Conservation (phyloP, 2,797 vertebrate species). For the Gallinago stenura region DNA sequence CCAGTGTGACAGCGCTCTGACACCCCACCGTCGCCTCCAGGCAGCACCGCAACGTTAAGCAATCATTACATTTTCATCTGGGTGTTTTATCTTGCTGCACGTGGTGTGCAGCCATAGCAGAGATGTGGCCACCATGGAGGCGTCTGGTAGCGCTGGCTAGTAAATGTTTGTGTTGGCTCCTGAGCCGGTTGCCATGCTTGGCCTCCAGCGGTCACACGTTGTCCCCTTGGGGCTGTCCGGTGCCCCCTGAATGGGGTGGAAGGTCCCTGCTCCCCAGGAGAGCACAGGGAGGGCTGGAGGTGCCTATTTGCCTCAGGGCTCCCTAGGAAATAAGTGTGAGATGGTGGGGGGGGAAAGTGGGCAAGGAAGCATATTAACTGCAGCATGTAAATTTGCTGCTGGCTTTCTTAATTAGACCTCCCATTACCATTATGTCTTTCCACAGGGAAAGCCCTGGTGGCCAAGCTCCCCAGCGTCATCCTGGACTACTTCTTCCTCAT, state of each 20-base stretch:
- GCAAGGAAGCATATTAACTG: neutral
- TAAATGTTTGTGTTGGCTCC: neutral
- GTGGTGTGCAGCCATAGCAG: rapidly evolving
- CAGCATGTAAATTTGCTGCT: neutral
- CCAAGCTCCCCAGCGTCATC: rapidly evolving
- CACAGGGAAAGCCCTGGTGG: neutral
- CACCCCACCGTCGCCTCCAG: rapidly evolving
- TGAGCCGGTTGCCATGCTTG: rapidly evolving
- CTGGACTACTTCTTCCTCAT: neutral
- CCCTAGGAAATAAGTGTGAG: neutral
- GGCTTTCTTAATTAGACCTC: neutral
- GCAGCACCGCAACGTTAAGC: neutral
- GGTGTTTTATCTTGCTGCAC: neutral
- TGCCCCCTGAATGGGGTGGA: rapidly evolving
- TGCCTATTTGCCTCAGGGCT: neutral
- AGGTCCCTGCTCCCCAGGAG: neutral
- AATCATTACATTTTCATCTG: neutral
- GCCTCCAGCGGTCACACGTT: rapidly evolving
- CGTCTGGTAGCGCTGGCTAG: rapidly evolving
- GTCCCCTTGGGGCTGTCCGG: neutral
- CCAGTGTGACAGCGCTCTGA: neutral
- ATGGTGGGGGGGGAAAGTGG: neutral
- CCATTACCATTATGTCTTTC: neutral
- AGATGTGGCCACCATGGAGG: neutral
- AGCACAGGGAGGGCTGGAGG: neutral